Conservation (phyloP, 1,140 invertebrate species). For the Drosophila cardini region DNA sequence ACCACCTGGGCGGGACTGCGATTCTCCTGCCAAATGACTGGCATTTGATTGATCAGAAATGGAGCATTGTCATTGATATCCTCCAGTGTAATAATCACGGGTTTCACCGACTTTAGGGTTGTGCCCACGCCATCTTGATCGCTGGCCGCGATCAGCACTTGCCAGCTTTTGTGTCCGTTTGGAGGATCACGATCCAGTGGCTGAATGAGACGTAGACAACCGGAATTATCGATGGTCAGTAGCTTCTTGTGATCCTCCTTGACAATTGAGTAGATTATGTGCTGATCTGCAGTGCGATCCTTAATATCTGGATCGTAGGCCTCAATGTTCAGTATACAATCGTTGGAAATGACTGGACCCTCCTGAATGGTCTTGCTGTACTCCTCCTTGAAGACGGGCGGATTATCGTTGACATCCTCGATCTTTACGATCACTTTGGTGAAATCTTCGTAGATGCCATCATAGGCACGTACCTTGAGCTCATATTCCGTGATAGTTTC, state of each 20-base stretch:
- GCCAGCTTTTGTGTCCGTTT: conserved; percentile 92
- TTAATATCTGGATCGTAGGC: conserved; percentile 95
- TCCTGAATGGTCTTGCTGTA: conserved; percentile 90
- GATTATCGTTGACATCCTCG: conserved; percentile 93
- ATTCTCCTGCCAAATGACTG: conserved; percentile 94
- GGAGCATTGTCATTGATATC: conserved; percentile 97
- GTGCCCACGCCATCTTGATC: conserved; percentile 91
- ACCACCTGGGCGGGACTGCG: conserved; percentile 89
- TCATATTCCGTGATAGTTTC: conserved; percentile 92
- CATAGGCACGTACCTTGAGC: conserved; percentile 91
- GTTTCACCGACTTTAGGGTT: conserved; percentile 87
- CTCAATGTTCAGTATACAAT: conserved; percentile 88
- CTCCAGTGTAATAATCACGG: conserved; percentile 90
- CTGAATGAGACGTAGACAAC: conserved; percentile 91
- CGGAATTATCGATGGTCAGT: conserved; percentile 89
- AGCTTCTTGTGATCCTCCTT: conserved; percentile 89
- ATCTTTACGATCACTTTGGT: conserved; percentile 92
- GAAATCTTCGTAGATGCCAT: conserved; percentile 91
- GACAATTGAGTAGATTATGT: conserved; percentile 91
- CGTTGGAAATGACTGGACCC: conserved; percentile 86
- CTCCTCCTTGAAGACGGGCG: conserved; percentile 89
- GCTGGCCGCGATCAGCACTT: conserved; percentile 92
- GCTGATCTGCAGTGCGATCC: conserved; percentile 89
- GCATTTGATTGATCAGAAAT: conserved; percentile 91
- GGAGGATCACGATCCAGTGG: conserved; percentile 95